Base-by-base conservation (phyloP, 1,140 invertebrate genomes). In the Drosophila dunni region DNA sequence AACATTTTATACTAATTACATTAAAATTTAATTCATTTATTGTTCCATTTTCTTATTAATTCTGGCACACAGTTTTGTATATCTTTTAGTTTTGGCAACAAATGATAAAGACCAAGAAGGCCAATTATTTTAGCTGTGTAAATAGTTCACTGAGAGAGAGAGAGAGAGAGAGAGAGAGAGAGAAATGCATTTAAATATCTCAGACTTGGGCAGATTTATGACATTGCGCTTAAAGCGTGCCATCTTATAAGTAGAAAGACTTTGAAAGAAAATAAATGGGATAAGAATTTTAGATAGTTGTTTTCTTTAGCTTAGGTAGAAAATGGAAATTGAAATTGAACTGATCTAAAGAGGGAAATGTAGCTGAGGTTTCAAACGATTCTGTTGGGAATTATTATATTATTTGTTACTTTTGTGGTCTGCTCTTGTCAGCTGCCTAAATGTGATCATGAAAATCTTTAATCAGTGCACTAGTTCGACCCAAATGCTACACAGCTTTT, bases 1-100 rank as follows among this genome's bases (percentile, higher is more conserved):
- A 57, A 44, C 46, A 51, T 50, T 53, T 72, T 72, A 79, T 79
- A 79, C 77, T 79, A 74, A 79, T 67, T 73, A 79, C 75, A 57
- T 73, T 72, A 38, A 68, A 68, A 79, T 79, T 64, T 68, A 62
- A 79, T 79, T 58, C 50, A 74, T 79, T 78, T 79, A 40, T 64
- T 64, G 60, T 79, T 78, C 71, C 29, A 75, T 67, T 78, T 72
- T 62, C 63, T 61, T 62, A 60, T 79, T 62, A 29, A 61, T 53
- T 77, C 78, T 79, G 76, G 76, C 76, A 78, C 61, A 67, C 15
- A 36, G 57, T 76, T 40, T 63, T 13, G 70, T 78, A 72, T 67
- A 45, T 61, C 61, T 24, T 63, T 40, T 40, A 33, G 69, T 48
- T 61, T 50, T 38, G 75, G 58, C n/a, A 50, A 29, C 24, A 5